phyloP scores from a whole-genome alignment of 2,888 invertebrate species.

The Drosophila atripex region DNA sequence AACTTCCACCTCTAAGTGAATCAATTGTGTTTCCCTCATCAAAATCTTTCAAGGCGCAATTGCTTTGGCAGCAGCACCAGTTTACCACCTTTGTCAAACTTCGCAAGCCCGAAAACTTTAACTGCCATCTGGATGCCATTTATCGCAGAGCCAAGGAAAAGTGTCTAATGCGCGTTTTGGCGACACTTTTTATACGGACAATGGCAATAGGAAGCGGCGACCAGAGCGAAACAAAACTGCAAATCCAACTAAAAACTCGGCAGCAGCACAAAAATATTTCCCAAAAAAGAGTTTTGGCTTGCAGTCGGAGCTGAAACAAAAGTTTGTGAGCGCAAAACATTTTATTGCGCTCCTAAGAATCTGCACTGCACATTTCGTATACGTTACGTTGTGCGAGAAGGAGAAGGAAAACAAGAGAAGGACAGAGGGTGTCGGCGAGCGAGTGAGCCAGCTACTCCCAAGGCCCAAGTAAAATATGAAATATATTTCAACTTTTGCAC shows the following conservation, averaged over 20 bases:
- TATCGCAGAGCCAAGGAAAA: slow-evolving; percentile 49
- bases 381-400: slow-evolving; percentile 35
- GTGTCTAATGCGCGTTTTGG: slow-evolving; percentile 59
- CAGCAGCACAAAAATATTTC: slow-evolving; percentile 67
- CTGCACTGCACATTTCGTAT: slow-evolving; percentile 61
- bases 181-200: slow-evolving; percentile 48
- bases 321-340: slow-evolving; percentile 69
- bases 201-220: slow-evolving; percentile 42
- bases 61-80: slow-evolving; percentile 31
- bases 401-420: slow-evolving; percentile 15
- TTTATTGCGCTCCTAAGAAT: slow-evolving; percentile 75
- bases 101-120: slow-evolving; percentile 49
- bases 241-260: slow-evolving; percentile 71
- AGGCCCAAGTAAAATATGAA: slow-evolving; percentile 81
- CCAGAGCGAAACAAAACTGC: slow-evolving; percentile 60
- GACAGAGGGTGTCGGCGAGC: slow-evolving; percentile 2
- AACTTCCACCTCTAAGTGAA: slow-evolving; percentile 29
- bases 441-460: slow-evolving; percentile 56
- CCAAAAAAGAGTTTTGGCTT: slow-evolving; percentile 48
- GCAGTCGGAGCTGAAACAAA: slow-evolving; percentile 54
- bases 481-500: slow-evolving; percentile 76
- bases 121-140: slow-evolving; percentile 53
- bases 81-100: slow-evolving; percentile 32
- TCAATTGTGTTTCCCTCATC: slow-evolving; percentile 39
- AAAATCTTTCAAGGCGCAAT: slow-evolving; percentile 46